Conservation (phyloP, 2,113 vertebrate species). For the Marmota flaviventris region DNA sequence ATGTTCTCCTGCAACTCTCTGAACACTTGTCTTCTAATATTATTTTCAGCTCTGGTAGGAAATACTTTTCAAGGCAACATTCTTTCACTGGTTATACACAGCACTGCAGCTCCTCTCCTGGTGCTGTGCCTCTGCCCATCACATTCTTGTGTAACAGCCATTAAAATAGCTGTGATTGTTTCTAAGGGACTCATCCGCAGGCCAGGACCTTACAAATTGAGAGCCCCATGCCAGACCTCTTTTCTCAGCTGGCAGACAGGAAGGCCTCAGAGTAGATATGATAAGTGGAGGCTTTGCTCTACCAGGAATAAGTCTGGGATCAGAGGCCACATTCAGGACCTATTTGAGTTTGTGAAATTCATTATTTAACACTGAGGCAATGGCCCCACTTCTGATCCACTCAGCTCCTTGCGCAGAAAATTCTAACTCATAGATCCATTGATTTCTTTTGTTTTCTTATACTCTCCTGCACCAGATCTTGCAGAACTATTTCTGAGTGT, state of each 20-base stretch:
- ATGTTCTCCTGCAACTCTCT: neutral
- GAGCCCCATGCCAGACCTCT: neutral
- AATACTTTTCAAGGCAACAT: neutral
- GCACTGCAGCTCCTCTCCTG: neutral
- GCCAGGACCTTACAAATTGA: neutral
- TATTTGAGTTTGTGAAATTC: neutral
- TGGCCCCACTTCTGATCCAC: neutral
- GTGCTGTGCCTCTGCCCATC: neutral
- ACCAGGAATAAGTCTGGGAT: neutral
- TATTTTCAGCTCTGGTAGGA: neutral
- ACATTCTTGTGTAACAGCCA: neutral
- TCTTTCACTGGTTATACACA: neutral
- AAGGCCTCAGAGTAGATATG: neutral
- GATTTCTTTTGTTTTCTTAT: neutral
- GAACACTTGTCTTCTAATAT: neutral
- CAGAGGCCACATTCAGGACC: neutral
- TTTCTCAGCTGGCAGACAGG: neutral
- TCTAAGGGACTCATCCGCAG: neutral
- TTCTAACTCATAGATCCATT: neutral
- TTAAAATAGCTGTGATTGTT: neutral
- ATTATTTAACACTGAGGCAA: neutral
- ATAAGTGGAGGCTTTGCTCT: neutral
- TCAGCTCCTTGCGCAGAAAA: neutral
- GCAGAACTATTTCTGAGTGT: neutral
- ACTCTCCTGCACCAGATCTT: neutral